Evolutionary conservation across 2,797 vertebrate species (phyloP), one percentile per base, ranked within the genome.

Genomic region (Mycteria americana): DNA sequence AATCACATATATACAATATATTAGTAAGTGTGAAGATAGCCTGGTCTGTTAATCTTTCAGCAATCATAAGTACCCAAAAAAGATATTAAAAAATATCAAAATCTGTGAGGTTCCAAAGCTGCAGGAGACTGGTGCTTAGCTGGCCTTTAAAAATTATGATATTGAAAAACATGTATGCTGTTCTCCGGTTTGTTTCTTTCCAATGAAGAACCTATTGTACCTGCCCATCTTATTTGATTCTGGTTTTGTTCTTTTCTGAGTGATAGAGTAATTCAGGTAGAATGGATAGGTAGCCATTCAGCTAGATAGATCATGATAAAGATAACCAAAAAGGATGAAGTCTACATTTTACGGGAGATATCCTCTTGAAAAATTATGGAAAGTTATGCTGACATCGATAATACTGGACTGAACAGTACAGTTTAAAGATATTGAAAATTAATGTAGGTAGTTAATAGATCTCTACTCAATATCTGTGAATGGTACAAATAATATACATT

Each of bases 1-100:
- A 43, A 25, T 69, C 0, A 0, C 1, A 3, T 19, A 27, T 18
- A 22, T 14, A 16, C 13, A 18, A 31, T 39, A 51, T 67, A 54
- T 62, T 28, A 69, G 8, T n/a, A 27, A 62, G 10, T 27, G 18
- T 43, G 22, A 67, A 63, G 13, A 39, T 17, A n/a, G 13, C 4
- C 22, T 50, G 56, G 77, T 78, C 33, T 56, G 11, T 53, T 74
- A 50, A 33, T 39, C 17, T 85, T 91, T 76, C n/a, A 41, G 13
- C 1, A 1, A 53, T n/a, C 35, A 46, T 46, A 74, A 54, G 28
- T 33, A 43, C 12, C 33, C 23, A 22, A 28, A 80, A 83, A 67
- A 33, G 0, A 5, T 75, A n/a, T 53, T 56, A 10, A 53, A 78
- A 27, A 28, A 13, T 9, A 35, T 5, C 2, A 62, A 27, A 95